Evolutionary conservation across 2,797 vertebrate genomes (phyloP), one percentile per base, ranked within the genome.

Genomic region (Forpus xanthops): DNA sequence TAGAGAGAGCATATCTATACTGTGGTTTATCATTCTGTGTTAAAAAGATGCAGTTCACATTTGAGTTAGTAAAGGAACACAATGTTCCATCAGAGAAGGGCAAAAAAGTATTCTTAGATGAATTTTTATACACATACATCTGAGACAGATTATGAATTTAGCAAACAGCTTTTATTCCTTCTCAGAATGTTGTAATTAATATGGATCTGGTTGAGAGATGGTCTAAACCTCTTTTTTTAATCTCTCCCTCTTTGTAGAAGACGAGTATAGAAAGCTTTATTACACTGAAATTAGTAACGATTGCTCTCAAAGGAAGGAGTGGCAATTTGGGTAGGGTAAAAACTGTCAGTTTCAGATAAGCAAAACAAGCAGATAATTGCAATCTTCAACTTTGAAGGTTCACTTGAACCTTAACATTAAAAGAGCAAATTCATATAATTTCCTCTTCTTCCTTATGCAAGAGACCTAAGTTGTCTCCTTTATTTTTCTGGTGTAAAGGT

Each of bases 81-180:
- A 73, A 9, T 93, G 79, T 83, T 94, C 71, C 70, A 83, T 61
- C 55, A 74, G 25, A 95, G 70, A 94, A 82, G 84, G 31, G 58
- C 39, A 17, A 89, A 83, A 61, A 25, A 70, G n/a, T 90, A 94
- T 95, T 95, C 85, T 89, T 94, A 66, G 66, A 65, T 21, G 68
- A 91, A 62, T 89, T 65, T 95, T 93, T 78, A 76, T 64, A 44
- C 49, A 67, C 3, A 12, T 85, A 70, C 30, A 87, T 93, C 72
- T 83, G 76, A 73, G 89, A 61, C 8, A 91, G 20, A 75, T 62
- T 92, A 78, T 78, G 75, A 93, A 90, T 93, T 94, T 82, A 93
- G 58, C 61, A 85, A 76, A 66, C 18, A 85, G 65, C 28, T 52
- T 85, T 79, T 42, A 76, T 67, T 90, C 33, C 14, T 21, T 70